Conservation (phyloP, 2,888 invertebrate genomes). For the Sepioteuthis lessoniana region DNA sequence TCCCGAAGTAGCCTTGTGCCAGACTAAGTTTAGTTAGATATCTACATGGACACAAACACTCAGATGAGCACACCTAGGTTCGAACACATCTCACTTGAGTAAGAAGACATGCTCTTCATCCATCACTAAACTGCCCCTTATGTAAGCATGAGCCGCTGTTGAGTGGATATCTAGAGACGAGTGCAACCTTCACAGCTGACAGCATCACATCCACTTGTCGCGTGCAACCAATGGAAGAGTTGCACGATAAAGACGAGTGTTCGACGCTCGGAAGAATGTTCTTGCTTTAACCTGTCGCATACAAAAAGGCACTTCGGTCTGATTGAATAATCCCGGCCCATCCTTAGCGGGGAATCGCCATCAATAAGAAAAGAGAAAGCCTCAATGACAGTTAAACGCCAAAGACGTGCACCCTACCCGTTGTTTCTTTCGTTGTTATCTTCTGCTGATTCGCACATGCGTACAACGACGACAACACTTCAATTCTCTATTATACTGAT, state of each 20-base stretch:
- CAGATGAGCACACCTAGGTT: neutral
- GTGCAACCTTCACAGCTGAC: neutral
- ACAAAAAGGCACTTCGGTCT: slow-evolving; percentile 33
- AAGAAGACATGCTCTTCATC: neutral
- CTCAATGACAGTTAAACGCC: neutral
- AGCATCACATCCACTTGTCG: neutral
- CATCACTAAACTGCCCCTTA: neutral
- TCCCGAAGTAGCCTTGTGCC: too few relatives aligned
- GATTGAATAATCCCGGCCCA: neutral
- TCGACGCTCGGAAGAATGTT: neutral
- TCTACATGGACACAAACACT: too few relatives aligned
- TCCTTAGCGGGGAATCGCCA: neutral
- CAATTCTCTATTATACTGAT: neutral
- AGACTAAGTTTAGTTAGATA: too few relatives aligned
- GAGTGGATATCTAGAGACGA: neutral
- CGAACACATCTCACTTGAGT: neutral
- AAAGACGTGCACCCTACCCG: neutral
- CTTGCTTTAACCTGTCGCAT: neutral
- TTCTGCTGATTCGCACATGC: neutral
- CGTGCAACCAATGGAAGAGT: neutral
- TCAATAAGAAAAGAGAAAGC: neutral
- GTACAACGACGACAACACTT: neutral
- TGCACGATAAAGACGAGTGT: neutral
- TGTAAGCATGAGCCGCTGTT: neutral
- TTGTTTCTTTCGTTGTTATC: neutral